Evolutionary conservation across 1,140 invertebrate genomes (phyloP), one percentile per base, ranked within the genome.

Genomic region (Sinella curviseta): DNA sequence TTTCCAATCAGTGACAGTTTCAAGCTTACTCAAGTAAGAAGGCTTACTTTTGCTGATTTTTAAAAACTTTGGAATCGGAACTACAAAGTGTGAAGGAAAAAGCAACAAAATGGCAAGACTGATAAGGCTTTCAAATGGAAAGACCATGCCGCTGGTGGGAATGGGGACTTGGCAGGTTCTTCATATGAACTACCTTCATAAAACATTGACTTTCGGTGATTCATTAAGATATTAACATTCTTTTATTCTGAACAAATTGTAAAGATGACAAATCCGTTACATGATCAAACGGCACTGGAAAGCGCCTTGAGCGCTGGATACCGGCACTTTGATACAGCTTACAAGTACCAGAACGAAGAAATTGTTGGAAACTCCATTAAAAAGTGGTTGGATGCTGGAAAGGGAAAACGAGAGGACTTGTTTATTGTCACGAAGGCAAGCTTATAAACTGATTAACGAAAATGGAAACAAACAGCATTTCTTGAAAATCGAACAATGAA

Each of bases 241-340:
- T 60, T 17, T 31, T 30, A 70, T 70, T 70, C 24, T 65, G 57
- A 65, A 4, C 4, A n/a, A 12, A 8, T 14, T 65, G 24, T 33
- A 70, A 70, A 70, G 65, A 70, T 70, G 65, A 70, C 65, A 55
- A 57, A 77, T 31, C 76, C 76, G 30, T 4, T 4, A 20, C 20
- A 82, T 31, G 75, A 80, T 24, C 35, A 93, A 86, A 84, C 84
- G 28, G 92, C 90, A 33, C 88, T 95, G 0, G 90, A 90, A 67
- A 86, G 87, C 76, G 94, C 91, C 30, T 84, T 92, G 1, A 83
- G 85, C 33, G 79, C 80, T 82, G 91, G 93, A 16, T 94, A 94
- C 84, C 89, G 92, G 35, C 94, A 94, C 82, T 93, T 95, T 76
- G 94, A 95, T 85, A 93, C 93, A 24, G 94, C 94, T 33, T 91